Conservation (phyloP, 2,797 vertebrate species). For the Xyrichtys novacula region DNA sequence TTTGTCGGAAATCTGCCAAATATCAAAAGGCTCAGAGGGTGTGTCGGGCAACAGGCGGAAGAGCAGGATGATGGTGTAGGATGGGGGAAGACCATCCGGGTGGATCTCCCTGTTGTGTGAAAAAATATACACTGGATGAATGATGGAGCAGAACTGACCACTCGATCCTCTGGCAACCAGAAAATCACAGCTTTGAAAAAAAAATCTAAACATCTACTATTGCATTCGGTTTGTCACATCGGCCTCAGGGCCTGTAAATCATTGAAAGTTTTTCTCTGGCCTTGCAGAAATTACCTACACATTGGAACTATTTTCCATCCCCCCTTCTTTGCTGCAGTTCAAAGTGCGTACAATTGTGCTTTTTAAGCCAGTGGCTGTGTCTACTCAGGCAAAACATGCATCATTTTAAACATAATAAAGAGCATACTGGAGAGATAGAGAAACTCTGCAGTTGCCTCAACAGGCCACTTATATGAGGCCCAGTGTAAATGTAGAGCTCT, state of each 20-base stretch:
- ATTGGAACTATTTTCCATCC: conserved; percentile 75
- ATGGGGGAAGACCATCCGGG: conserved; percentile 93
- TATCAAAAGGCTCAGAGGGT: conserved; percentile 91
- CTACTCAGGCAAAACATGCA: conserved; percentile 52
- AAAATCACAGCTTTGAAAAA: conserved; percentile 5
- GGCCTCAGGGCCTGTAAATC: conserved; percentile 40
- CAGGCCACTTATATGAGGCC: conserved; percentile 46
- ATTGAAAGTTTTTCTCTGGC: conserved; percentile 50
- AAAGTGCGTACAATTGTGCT: conserved; percentile 77
- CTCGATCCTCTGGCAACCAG: background rate
- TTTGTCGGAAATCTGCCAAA: conserved; percentile 97
- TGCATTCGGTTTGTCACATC: conserved; percentile 31
- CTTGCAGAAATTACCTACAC: conserved; percentile 67
- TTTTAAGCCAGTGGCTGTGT: conserved; percentile 46
- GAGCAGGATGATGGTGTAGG: conserved; percentile 95
- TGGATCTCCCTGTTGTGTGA: conserved; percentile 91
- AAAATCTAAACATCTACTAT: conserved; percentile 12
- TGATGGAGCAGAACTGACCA: conserved; percentile 9
- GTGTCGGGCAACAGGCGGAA: conserved; percentile 95
- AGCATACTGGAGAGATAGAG: conserved; percentile 50
- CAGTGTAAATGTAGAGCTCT: conserved; percentile 46
- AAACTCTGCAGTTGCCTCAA: conserved; percentile 43
- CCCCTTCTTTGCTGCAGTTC: conserved; percentile 39
- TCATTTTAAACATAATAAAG: conserved; percentile 70
- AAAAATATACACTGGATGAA: conserved; percentile 30